Conservation (phyloP, 2,888 invertebrate genomes). For the Auanema sp. region DNA sequence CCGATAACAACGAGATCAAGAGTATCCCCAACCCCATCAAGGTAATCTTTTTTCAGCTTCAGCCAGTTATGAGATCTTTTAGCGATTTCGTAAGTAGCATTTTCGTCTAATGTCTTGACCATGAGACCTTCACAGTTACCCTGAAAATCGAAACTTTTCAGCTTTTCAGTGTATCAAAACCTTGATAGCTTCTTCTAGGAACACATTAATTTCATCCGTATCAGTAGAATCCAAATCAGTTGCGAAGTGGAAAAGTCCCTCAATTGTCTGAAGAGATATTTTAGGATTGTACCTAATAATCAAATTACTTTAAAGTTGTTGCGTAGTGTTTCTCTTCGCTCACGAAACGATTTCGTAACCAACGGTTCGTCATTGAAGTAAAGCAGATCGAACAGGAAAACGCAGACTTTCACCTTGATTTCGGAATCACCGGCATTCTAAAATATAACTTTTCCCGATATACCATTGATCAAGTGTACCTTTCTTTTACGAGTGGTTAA, state of each 20-base stretch:
- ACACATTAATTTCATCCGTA: slow-evolving; percentile 88
- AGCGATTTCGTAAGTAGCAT: slow-evolving; percentile 94
- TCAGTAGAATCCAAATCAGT: slow-evolving; percentile 79
- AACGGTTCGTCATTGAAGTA: slow-evolving; percentile 85
- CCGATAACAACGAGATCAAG: slow-evolving; percentile 93
- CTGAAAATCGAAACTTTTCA: slow-evolving; percentile 53
- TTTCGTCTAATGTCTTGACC: slow-evolving; percentile 88
- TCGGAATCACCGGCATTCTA: slow-evolving; percentile 76
- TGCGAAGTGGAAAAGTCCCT: slow-evolving; percentile 86
- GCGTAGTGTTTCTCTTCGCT: slow-evolving; percentile 71
- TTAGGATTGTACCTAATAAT: background rate
- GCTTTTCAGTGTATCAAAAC: slow-evolving; percentile 2
- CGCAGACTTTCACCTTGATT: slow-evolving; percentile 86
- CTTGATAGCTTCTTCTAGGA: slow-evolving; percentile 89
- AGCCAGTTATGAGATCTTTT: slow-evolving; percentile 91
- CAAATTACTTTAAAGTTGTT: slow-evolving; percentile 28
- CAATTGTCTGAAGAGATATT: slow-evolving; percentile 57
- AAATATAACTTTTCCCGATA: slow-evolving; percentile 3
- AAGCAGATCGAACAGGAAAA: slow-evolving; percentile 93
- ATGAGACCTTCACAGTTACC: slow-evolving; percentile 97
- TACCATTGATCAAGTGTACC: slow-evolving; percentile 67
- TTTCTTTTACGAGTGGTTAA: slow-evolving; percentile 92
- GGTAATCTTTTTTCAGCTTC: slow-evolving; percentile 79
- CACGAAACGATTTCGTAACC: slow-evolving; percentile 77
- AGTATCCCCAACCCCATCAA: slow-evolving; percentile 93